Evolutionary conservation across 2,113 vertebrate genomes (phyloP).

Genomic region (Pollachius pollachius): DNA sequence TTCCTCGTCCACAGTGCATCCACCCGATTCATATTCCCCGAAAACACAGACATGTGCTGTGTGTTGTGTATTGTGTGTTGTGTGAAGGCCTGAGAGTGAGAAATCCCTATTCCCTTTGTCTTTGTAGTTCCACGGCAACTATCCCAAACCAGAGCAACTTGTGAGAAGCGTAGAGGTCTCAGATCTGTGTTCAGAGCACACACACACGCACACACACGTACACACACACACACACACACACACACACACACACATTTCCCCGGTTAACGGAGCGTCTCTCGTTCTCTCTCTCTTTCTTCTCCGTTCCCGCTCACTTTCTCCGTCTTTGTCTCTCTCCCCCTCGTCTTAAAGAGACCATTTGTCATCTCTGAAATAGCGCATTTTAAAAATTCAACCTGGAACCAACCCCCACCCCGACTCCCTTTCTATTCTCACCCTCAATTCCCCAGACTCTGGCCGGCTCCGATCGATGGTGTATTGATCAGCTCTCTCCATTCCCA

Average conservation of each 20-base stretch:
- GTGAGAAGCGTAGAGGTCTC: constrained; percentile 57
- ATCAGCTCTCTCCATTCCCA: constrained; percentile 81
- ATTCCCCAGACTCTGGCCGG: constrained; percentile 77
- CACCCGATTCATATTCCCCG: constrained; percentile 23
- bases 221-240: too few species aligned
- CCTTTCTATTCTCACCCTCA: constrained; percentile 74
- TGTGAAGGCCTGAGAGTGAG: constrained; percentile 20
- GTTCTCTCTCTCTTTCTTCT: constrained; percentile 42
- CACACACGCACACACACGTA: too few species aligned
- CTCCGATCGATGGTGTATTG: constrained; percentile 80
- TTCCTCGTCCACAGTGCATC: constrained; percentile 4
- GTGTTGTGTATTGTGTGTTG: constrained; percentile 16
- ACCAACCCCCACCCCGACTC: constrained; percentile 69
- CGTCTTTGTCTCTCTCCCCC: constrained; percentile 53
- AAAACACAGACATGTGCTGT: too few species aligned
- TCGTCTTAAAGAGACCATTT: constrained; percentile 73
- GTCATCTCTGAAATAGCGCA: constrained; percentile 77
- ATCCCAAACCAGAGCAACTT: constrained; percentile 56
- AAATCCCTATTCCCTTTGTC: constrained; percentile 62
- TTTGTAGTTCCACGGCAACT: constrained; percentile 61
- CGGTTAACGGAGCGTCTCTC: constrained; percentile 21
- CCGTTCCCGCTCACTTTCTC: constrained; percentile 24
- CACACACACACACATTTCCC: constrained; percentile 23
- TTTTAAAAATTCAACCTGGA: constrained; percentile 78
- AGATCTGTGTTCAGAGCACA: constrained; percentile 36